phyloP scores from a whole-genome alignment of 2,797 vertebrate genomes.

The Orientallactaga sibirica region DNA sequence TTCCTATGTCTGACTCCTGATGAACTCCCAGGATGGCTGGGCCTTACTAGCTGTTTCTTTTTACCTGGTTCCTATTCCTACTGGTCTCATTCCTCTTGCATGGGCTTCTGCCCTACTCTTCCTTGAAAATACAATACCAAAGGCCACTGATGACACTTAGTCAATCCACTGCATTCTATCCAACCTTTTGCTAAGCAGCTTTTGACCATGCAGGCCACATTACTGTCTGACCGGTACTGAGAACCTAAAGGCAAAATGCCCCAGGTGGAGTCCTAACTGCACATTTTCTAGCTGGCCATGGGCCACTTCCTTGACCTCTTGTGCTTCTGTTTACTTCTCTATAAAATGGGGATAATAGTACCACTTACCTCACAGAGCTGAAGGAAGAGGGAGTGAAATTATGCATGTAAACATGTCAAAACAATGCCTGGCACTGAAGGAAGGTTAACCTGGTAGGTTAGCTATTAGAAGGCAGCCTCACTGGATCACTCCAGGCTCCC shows the following conservation, averaged over 20 bases:
- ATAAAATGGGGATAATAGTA: slow-evolving; percentile 43
- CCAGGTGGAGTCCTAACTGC: background rate
- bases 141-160: background rate
- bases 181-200: slow-evolving; percentile 40
- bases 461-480: background rate
- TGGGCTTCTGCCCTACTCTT: background rate
- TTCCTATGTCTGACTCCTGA: background rate
- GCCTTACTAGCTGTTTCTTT: background rate
- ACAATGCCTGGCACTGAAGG: slow-evolving; percentile 62
- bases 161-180: background rate
- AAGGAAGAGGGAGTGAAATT: slow-evolving; percentile 1
- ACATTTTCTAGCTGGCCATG: background rate
- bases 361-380: slow-evolving; percentile 33
- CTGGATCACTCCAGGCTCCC: background rate
- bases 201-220: slow-evolving; percentile 30
- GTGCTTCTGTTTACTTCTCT: slow-evolving; percentile 32
- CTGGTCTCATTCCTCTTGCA: background rate
- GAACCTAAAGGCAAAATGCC: background rate
- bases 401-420: slow-evolving; percentile 56
- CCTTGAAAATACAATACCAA: background rate
- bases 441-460: background rate
- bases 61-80: background rate
- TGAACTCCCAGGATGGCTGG: background rate
- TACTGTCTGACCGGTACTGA: background rate
- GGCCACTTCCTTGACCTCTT: background rate